phyloP scores from a whole-genome alignment of 2,888 invertebrate genomes.

The Lypha dubia region DNA sequence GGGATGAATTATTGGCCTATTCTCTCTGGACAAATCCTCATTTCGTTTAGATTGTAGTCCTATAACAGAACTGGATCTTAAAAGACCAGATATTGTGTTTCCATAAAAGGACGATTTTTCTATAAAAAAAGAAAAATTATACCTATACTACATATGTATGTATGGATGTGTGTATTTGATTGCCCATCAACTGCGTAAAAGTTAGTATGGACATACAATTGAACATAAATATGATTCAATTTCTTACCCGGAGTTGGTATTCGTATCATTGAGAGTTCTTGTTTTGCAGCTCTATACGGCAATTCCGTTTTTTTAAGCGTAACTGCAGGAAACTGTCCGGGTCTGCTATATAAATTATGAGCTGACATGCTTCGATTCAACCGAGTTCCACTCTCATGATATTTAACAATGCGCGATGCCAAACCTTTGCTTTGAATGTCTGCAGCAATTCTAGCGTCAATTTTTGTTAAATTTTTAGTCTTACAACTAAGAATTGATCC shows the following conservation, averaged over 20 bases:
- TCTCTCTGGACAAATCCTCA: conserved; percentile 80
- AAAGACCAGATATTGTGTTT: conserved; percentile 80
- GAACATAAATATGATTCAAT: not conserved
- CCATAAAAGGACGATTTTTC: conserved; percentile 79
- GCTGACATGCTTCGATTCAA: conserved; percentile 81
- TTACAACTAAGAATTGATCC: conserved; percentile 62
- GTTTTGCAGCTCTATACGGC: conserved; percentile 78
- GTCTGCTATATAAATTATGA: conserved; percentile 82
- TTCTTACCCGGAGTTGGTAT: conserved; percentile 81
- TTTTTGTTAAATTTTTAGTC: conserved; percentile 75
- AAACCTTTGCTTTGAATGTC: conserved; percentile 85
- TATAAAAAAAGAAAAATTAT: conserved; percentile 52
- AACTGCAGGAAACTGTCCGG: conserved; percentile 84
- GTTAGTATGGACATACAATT: not conserved
- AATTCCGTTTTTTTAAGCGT: conserved; percentile 84
- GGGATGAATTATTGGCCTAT: conserved; percentile 81
- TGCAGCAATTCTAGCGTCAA: conserved; percentile 82
- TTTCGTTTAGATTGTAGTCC: conserved; percentile 77
- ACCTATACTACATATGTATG: not conserved
- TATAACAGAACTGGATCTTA: conserved; percentile 80
- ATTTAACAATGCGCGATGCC: conserved; percentile 84
- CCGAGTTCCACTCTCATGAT: conserved; percentile 81
- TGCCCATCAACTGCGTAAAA: not conserved
- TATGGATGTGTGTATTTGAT: too few relatives aligned
- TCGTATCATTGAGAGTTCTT: conserved; percentile 78